Percentiles rank a stretch among this genome's conserved stretches.
These are phyloP conservation scores for Hyposoter dolosus DNA, from an alignment of 2,888 invertebrate genomes.

Conservation along the genomic window DNA sequence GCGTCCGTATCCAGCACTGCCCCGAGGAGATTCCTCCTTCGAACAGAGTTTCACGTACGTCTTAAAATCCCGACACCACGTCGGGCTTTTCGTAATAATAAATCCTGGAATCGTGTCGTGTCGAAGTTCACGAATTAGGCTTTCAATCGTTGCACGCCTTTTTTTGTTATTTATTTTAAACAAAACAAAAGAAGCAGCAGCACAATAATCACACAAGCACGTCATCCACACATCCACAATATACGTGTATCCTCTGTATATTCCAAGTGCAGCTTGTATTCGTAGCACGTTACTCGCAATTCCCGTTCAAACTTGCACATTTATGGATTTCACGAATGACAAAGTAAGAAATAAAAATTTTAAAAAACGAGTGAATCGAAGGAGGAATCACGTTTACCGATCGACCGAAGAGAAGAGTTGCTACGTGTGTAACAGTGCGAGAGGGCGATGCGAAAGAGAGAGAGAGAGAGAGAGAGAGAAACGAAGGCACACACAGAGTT, in stretches of 20 bases:
- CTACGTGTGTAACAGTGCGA: neutral
- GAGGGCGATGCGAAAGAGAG: neutral
- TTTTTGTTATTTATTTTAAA: neutral
- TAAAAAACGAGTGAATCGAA: neutral
- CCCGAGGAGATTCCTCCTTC: slow-evolving; percentile 63
- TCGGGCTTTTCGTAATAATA: slow-evolving; percentile 25
- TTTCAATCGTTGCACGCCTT: neutral
- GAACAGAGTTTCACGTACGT: slow-evolving; percentile 34
- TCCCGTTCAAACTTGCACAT: slow-evolving; percentile 39
- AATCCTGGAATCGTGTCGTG: slow-evolving; percentile 52
- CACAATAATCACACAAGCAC: slow-evolving; percentile 24
- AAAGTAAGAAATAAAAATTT: neutral
- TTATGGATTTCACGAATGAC: slow-evolving; percentile 12
- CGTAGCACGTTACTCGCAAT: slow-evolving; percentile 29
- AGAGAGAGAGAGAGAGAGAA: neutral
- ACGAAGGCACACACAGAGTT: neutral
- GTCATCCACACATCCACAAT: slow-evolving; percentile 17
- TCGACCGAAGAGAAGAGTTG: neutral
- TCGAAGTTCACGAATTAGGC: neutral
- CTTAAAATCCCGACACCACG: slow-evolving; percentile 49
- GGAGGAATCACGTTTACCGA: neutral
- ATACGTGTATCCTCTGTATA: slow-evolving; percentile 35
- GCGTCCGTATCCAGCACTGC: slow-evolving; percentile 73
- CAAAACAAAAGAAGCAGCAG: neutral
- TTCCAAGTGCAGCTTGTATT: slow-evolving; percentile 23